phyloP scores from a whole-genome alignment of 2,797 vertebrate species.

The Acipenser oxyrinchus region DNA sequence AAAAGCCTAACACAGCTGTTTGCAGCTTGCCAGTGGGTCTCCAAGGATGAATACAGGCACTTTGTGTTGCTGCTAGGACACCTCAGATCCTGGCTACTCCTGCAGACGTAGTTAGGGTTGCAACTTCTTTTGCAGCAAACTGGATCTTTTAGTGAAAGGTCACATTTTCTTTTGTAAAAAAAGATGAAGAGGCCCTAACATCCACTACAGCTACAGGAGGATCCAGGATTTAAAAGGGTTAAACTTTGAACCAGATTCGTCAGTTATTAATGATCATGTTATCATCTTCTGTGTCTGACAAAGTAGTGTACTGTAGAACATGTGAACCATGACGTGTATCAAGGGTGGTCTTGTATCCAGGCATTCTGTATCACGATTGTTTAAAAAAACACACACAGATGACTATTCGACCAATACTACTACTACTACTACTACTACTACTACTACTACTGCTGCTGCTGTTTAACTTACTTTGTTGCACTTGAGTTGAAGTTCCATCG shows the following conservation, averaged over 20 bases:
- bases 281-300: not conserved
- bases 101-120: no score
- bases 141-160: no score
- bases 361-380: not conserved
- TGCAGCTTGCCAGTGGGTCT: not conserved
- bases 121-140: no score
- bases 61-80: no score
- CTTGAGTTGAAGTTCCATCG: conserved; percentile 13
- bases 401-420: conserved; percentile 17
- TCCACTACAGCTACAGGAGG: no score
- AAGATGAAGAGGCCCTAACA: no score
- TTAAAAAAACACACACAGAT: conserved; percentile 33
- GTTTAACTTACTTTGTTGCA: conserved; percentile 45
- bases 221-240: no score
- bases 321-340: not conserved
- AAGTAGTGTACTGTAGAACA: not conserved
- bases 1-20: conserved; percentile 1
- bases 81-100: no score
- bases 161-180: no score
- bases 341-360: not conserved
- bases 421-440: conserved; percentile 18
- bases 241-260: no score
- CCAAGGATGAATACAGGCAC: no score
- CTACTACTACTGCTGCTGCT: conserved; percentile 14
- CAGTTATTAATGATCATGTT: no score